phyloP scores from a whole-genome alignment of 2,113 vertebrate species.

The Phaethon lepturus region DNA sequence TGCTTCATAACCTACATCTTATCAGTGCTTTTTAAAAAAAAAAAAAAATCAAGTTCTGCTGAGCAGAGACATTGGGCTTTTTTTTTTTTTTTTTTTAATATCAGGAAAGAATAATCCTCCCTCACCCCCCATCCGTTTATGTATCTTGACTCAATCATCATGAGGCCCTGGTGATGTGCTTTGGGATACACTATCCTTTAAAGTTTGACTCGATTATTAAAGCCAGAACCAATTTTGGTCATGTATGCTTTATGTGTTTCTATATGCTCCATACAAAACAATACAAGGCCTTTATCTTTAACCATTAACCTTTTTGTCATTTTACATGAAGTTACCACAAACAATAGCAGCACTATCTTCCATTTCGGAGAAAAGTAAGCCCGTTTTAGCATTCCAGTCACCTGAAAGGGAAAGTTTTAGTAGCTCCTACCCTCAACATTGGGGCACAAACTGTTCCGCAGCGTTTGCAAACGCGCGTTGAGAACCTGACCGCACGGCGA shows the following conservation, averaged over 20 bases:
- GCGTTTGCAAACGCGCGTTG: accelerated
- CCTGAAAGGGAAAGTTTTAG: not conserved
- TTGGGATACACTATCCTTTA: not conserved
- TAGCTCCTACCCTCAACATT: accelerated
- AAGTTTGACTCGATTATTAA: not conserved
- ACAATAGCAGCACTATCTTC: not conserved
- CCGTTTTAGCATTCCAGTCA: not conserved
- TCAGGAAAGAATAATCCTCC: not conserved
- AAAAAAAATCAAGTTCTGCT: not conserved
- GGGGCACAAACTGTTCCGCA: not conserved
- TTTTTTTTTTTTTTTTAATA: not conserved
- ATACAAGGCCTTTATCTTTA: not conserved
- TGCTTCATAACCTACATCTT: not conserved
- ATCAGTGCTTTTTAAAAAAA: not conserved
- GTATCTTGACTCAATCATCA: not conserved
- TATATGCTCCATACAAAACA: accelerated
- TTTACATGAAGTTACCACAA: not conserved
- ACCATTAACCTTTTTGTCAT: not conserved
- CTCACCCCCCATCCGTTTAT: not conserved
- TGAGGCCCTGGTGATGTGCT: not conserved
- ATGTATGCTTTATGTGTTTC: not conserved
- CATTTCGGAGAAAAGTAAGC: not conserved
- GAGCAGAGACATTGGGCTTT: not conserved
- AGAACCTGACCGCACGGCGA: not conserved
- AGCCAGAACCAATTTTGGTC: not conserved